Base-by-base conservation (phyloP, 2,888 invertebrate genomes). In the Hetaerina titia region DNA sequence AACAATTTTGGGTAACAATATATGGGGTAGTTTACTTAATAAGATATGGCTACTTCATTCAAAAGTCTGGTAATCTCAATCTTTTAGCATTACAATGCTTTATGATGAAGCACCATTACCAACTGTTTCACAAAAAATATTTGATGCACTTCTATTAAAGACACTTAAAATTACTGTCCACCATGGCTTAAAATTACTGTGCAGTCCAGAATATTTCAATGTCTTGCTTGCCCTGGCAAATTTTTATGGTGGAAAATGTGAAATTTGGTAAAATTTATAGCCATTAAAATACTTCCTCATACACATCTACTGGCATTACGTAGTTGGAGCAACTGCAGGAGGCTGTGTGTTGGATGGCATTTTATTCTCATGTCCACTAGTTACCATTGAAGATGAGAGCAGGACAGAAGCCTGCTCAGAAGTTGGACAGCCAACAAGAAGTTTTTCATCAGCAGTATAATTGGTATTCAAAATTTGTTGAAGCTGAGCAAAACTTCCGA, bases 381-480 rank as follows among this genome's bases (percentile, higher is more conserved):
- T 90, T 56, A 98, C 97, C 95, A 98, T 98, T 1, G 98, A 98
- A 2, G 98, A 98, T 17, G 98, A 98, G 95, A 99, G 97, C 96
- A 99, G 97, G 81, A 99, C 98, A n/a, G 98, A 98, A 19, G 99
- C 98, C 97, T 99, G 99, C 96, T 99, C 99, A 4, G 98, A 98
- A 2, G 99, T 98, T 0, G 99, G 99, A 96, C 99, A 99, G 17
- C 98, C 99, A 8, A 99, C 98, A 94, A 99, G 98, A 95, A 98
- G 97, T 95, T 98, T 97, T 96, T 99, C 98, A 96, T 99, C 99
- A 63, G 98, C 97, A 0, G 98, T 97, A 96, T 99, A 99, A 60
- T 98, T 98, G 95, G 97, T 97, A 1, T 98, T 97, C 19, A 99
- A 97, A 45, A 98, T 97, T 96, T 98, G 98, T 96, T 98, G 98